Conservation (phyloP, 2,888 invertebrate species). For the Sinopyrophorus schimmeli region DNA sequence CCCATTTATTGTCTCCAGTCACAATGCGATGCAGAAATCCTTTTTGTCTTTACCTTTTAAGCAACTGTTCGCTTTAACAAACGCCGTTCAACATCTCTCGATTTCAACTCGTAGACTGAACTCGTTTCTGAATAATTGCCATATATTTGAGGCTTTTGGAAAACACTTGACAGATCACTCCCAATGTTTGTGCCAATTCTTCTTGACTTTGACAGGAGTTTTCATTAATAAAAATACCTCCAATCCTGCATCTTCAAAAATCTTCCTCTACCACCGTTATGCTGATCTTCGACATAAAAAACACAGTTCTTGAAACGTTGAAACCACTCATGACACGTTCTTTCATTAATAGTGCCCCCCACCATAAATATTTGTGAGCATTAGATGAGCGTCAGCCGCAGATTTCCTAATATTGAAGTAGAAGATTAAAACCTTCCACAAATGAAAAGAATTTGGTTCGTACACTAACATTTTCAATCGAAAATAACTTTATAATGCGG, state of each 20-base stretch:
- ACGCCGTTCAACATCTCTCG: too few species aligned
- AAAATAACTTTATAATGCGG: too few species aligned
- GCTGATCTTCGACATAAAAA: constrained; percentile 3
- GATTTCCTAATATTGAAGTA: too few species aligned
- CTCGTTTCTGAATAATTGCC: too few species aligned
- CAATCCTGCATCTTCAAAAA: too few species aligned
- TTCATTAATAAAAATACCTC: background rate
- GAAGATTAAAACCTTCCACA: background rate
- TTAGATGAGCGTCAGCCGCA: too few species aligned
- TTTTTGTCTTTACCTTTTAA: too few species aligned
- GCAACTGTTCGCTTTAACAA: too few species aligned
- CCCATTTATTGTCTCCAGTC: too few species aligned
- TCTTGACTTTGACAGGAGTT: background rate
- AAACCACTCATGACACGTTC: constrained; percentile 21
- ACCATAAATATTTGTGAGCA: constrained; percentile 23
- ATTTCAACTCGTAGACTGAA: background rate
- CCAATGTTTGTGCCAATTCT: constrained; percentile 1
- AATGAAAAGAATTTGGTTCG: constrained; percentile 7
- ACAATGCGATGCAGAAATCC: constrained; percentile 1
- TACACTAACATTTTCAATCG: too few species aligned
- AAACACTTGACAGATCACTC: too few species aligned
- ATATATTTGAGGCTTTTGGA: too few species aligned
- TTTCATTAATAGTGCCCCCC: constrained; percentile 21
- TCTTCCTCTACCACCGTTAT: constrained; percentile 4
- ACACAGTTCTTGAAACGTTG: constrained; percentile 18